phyloP scores from a whole-genome alignment of 2,888 invertebrate genomes.

The Lasioglossum figueresi region DNA sequence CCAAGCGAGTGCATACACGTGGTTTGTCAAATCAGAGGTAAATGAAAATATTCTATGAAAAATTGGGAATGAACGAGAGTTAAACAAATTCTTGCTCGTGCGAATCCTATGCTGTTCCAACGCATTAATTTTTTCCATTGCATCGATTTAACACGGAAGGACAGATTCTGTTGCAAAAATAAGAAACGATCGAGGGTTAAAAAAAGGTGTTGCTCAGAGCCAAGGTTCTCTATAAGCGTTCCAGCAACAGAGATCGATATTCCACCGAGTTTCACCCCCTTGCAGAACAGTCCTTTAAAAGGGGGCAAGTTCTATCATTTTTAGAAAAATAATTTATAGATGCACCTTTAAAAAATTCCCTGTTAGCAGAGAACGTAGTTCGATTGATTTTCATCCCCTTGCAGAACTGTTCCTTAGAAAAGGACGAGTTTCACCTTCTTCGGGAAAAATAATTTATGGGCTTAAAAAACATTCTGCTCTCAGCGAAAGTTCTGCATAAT shows the following conservation, averaged over 20 bases:
- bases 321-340: neutral
- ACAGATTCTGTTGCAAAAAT: neutral
- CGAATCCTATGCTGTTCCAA: neutral
- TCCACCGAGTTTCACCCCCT: neutral
- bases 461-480: too few species aligned
- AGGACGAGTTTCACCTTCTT: neutral
- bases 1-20: neutral
- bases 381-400: neutral
- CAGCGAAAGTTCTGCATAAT: neutral
- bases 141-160: neutral
- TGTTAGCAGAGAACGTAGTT: neutral
- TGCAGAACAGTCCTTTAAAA: neutral
- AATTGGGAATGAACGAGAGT: neutral
- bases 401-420: neutral
- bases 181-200: neutral
- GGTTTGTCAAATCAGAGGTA: neutral
- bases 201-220: neutral
- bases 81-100: neutral
- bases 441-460: too few species aligned
- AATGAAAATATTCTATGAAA: neutral
- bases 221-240: neutral
- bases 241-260: neutral
- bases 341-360: neutral
- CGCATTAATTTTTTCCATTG: neutral
- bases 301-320: neutral